phyloP scores from a whole-genome alignment of 2,113 vertebrate genomes.

The Crotalus horridus region DNA sequence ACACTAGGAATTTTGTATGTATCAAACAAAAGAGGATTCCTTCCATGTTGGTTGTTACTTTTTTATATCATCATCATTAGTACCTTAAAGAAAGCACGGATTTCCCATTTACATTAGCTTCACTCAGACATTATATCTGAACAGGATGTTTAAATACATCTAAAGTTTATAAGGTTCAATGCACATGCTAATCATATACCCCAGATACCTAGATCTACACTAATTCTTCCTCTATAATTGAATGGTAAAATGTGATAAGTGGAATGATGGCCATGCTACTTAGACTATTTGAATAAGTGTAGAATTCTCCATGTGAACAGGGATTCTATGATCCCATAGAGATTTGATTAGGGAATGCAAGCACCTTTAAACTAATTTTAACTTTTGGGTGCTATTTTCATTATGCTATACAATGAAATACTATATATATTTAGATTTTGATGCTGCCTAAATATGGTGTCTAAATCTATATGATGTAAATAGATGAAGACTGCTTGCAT shows the following conservation, averaged over 20 bases:
- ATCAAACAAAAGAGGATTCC: neutral
- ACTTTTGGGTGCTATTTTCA: neutral
- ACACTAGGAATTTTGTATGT: neutral
- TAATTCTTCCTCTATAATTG: neutral
- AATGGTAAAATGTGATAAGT: neutral
- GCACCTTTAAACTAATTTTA: neutral
- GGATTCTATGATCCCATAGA: neutral
- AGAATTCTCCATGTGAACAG: neutral
- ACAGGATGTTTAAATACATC: neutral
- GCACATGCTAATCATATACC: neutral
- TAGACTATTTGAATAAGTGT: neutral
- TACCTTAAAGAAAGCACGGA: neutral
- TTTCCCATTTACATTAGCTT: neutral
- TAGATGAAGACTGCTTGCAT: neutral
- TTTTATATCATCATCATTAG: neutral
- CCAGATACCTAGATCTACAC: neutral
- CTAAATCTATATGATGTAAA: neutral
- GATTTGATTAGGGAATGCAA: neutral
- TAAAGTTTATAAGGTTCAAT: neutral
- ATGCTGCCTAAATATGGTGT: neutral
- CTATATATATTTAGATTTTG: neutral
- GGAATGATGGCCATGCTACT: neutral
- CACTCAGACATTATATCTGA: neutral
- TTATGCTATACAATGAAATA: neutral
- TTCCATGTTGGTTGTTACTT: neutral